Conservation (phyloP, 2,113 vertebrate species). For the Thymallus thymallus region DNA sequence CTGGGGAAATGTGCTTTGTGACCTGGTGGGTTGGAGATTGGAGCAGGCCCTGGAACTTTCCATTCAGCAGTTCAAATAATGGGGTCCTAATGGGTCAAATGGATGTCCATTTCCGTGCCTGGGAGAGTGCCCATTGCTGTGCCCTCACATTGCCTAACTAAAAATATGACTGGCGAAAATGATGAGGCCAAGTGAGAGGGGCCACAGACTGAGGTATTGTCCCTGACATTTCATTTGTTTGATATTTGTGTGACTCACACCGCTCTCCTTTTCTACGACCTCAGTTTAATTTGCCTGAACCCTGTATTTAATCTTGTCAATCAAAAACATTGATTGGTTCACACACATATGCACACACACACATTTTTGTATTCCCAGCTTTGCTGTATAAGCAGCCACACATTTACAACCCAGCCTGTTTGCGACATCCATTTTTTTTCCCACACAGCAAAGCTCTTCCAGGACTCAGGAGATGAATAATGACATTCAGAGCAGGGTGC, state of each 20-base stretch:
- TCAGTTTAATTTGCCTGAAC: constrained; percentile 58
- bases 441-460: constrained; percentile 13
- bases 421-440: constrained; percentile 31
- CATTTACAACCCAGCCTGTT: not conserved
- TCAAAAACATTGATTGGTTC: constrained; percentile 2
- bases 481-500: constrained; percentile 14
- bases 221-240: constrained; percentile 63
- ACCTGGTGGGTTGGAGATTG: constrained; percentile 43
- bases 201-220: constrained; percentile 46
- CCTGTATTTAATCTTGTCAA: constrained; percentile 28
- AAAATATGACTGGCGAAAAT: constrained; percentile 49
- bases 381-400: not conserved
- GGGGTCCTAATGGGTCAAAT: constrained; percentile 59
- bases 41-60: constrained; percentile 36
- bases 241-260: constrained; percentile 60
- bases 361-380: not conserved
- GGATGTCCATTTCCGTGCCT: constrained; percentile 20
- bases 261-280: constrained; percentile 22
- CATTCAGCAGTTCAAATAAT: constrained; percentile 54
- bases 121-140: constrained; percentile 51
- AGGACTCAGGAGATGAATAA: constrained; percentile 19
- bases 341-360: constrained; percentile 7
- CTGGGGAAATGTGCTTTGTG: constrained; percentile 53
- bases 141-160: constrained; percentile 35
- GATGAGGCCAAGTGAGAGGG: constrained; percentile 43